phyloP scores from a whole-genome alignment of 2,797 vertebrate genomes.

The Mycteria americana region DNA sequence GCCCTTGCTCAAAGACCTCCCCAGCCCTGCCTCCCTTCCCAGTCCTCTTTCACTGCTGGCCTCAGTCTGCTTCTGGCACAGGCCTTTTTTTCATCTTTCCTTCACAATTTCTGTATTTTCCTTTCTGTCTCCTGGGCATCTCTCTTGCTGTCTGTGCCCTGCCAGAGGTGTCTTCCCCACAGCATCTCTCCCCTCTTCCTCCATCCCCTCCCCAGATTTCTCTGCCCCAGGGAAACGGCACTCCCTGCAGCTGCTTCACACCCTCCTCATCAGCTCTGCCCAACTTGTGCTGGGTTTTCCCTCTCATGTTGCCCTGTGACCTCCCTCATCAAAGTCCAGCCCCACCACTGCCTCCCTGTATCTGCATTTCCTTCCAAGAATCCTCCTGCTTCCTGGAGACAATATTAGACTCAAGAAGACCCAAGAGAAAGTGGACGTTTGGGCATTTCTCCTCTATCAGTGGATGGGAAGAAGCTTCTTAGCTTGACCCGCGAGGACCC shows the following conservation, averaged over 20 bases:
- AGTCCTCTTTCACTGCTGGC: neutral
- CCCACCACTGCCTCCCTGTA: neutral
- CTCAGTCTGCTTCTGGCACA: neutral
- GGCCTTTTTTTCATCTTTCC: fast-evolving
- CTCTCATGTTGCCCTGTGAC: neutral
- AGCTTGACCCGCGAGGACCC: neutral
- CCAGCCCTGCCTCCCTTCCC: neutral
- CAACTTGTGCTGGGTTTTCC: neutral
- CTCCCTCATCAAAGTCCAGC: neutral
- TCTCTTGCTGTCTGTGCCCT: neutral
- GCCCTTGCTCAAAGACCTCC: neutral
- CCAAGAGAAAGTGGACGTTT: neutral
- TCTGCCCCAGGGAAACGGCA: neutral
- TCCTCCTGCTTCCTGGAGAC: neutral
- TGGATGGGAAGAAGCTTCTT: neutral
- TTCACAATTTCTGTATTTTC: neutral
- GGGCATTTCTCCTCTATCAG: neutral
- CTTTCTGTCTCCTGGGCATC: neutral
- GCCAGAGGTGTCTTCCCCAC: neutral
- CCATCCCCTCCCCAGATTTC: neutral
- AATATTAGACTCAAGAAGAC: neutral
- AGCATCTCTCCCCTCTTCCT: neutral
- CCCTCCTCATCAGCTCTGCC: neutral
- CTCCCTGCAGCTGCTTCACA: neutral
- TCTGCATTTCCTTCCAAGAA: neutral